A percentile compares a stretch with the other conserved stretches of the same genome.
Evolutionary conservation across 2,888 invertebrate species (phyloP).

Genomic region (Lepeophtheirus nordmannii): DNA sequence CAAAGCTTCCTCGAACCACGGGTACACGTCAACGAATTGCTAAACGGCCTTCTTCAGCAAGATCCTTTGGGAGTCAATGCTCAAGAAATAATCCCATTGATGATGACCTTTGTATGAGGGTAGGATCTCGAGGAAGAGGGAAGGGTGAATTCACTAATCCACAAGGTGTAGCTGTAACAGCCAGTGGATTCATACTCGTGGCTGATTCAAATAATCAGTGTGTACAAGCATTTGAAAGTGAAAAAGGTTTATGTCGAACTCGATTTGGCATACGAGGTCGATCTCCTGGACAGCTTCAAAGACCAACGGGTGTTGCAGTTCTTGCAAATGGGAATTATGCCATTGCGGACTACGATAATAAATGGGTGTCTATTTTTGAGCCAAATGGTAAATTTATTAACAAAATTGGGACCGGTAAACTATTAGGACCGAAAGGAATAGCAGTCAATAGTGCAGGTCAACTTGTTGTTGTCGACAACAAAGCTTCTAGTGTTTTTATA

Average conservation of each 20-base stretch:
- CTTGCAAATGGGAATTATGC: slow-evolving; percentile 38
- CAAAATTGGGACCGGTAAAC: slow-evolving; percentile 38
- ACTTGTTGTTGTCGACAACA: slow-evolving; percentile 41
- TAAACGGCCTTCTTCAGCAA: slow-evolving; percentile 18
- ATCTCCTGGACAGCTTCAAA: slow-evolving; percentile 38
- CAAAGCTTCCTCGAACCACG: neutral
- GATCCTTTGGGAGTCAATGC: slow-evolving; percentile 27
- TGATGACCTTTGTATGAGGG: slow-evolving; percentile 38
- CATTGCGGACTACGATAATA: slow-evolving; percentile 42
- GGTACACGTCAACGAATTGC: slow-evolving; percentile 1
- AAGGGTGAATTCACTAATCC: slow-evolving; percentile 42
- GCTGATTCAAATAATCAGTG: slow-evolving; percentile 41
- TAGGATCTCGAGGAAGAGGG: slow-evolving; percentile 38
- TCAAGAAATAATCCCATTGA: slow-evolving; percentile 34
- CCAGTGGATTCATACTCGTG: slow-evolving; percentile 34
- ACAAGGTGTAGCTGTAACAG: slow-evolving; percentile 31
- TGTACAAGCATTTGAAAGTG: slow-evolving; percentile 32
- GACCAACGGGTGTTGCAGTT: slow-evolving; percentile 40
- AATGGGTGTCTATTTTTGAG: slow-evolving; percentile 38
- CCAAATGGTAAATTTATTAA: slow-evolving; percentile 39
- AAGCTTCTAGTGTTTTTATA: slow-evolving; percentile 37
- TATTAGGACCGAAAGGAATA: slow-evolving; percentile 41
- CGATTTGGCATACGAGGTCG: slow-evolving; percentile 38
- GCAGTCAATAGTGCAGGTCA: slow-evolving; percentile 38
- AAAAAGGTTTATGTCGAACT: slow-evolving; percentile 27